Percentiles rank a stretch among this genome's conserved stretches.
Conservation (phyloP, 2,888 invertebrate genomes). For the Trachelus tabidus region DNA sequence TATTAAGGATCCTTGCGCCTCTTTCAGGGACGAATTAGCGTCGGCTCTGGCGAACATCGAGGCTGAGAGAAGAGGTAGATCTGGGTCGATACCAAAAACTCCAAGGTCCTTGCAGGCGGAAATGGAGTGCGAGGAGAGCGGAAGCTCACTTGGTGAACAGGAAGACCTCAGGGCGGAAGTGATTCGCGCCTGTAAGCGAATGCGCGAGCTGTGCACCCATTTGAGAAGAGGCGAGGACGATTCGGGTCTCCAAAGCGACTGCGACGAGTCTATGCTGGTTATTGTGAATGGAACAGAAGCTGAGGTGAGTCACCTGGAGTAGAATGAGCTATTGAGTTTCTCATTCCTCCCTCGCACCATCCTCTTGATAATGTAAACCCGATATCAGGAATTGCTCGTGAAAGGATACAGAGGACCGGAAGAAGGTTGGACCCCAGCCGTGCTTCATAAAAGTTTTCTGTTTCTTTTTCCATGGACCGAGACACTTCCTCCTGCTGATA, state of each 20-base stretch:
- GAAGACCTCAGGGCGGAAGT: constrained; percentile 69
- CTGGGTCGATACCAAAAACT: constrained; percentile 61
- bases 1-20: neutral
- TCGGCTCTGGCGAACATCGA: constrained; percentile 64
- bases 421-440: neutral
- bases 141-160: constrained; percentile 67
- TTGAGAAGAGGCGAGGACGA: constrained; percentile 82
- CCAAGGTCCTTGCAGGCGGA: constrained; percentile 87
- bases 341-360: neutral
- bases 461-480: neutral
- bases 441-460: neutral
- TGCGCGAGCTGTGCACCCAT: constrained; percentile 79
- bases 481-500: neutral
- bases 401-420: neutral
- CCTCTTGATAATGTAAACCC: constrained; percentile 4
- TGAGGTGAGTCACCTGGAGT: constrained; percentile 43
- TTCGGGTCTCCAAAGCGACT: constrained; percentile 63
- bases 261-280: constrained; percentile 64
- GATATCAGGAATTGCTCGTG: constrained; percentile 1
- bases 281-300: constrained; percentile 56
- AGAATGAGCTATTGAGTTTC: constrained; percentile 18
- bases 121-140: constrained; percentile 85
- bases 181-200: constrained; percentile 70
- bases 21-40: constrained; percentile 55
- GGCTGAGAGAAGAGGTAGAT: constrained; percentile 62